Base-by-base conservation (phyloP, 2,797 vertebrate species). In the Sebastes oblongus region DNA sequence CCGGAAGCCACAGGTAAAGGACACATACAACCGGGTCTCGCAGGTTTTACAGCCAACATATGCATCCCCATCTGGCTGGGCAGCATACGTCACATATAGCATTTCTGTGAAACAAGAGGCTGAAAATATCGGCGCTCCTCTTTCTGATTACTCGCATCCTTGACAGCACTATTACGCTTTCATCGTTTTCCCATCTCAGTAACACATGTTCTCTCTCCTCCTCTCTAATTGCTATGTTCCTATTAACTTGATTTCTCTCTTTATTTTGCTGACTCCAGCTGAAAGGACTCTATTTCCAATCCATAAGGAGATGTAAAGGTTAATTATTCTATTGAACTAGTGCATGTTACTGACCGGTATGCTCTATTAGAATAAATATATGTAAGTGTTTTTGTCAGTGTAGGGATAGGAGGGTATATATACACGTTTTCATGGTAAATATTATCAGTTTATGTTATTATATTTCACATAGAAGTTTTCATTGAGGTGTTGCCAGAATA, bases 11-110 rank as follows among this genome's bases (percentile, higher is more conserved):
- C 81, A 84, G 79, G 87, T 88, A 89, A 81, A 86, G 80, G 77
- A 50, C 68, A 67, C 62, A 55, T 68, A 87, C 82, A 80, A 29
- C 74, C 59, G 55, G 73, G 70, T 75, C 36, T 67, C 27, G 12
- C 75, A 75, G 78, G 55, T 79, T 91, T 89, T 79, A 91, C 60
- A 76, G 76, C 79, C 68, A 82, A 83, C 90, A 91, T 88, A 86
- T 91, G 82, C 81, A 78, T 86, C 77, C 84, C 90, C 90, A 90
- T 92, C 88, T 92, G 87, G 56, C 61, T 1, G 22, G 30, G 22
- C 18, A 14, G 67, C 25, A 18, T 64, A 36, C 67, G 82, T 74
- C 70, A 52, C 2, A n/a, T 52, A 66, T 27, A 34, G 46, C 30
- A 46, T 70, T 66, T 68, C 30, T 62, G 80, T 70, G 71, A 64